Evolutionary conservation across 2,888 invertebrate genomes (phyloP), one percentile per base, ranked within the genome.

Genomic region (Archips xylosteana): DNA sequence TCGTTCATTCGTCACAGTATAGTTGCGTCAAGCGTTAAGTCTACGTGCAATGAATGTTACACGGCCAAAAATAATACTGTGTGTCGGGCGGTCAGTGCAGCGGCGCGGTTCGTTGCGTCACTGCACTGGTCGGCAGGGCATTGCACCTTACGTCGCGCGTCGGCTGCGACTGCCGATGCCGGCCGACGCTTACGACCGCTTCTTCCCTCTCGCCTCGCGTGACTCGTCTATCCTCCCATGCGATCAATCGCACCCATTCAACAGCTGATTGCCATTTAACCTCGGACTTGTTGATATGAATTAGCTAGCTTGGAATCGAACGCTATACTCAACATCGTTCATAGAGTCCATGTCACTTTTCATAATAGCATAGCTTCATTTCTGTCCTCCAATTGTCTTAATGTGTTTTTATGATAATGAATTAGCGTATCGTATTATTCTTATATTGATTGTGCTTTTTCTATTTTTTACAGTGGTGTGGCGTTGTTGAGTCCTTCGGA

Each of bases 401-500:
- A 23, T 23, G 23, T 23, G 23, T 39, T 39, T 6, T 39, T 39
- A 10, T 32, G 32, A 10, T 32, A 1, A 32, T 3, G 10, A 12
- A 57, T 32, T 12, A 8, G 12, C 12, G 57, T 57, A 34, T 4
- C 2, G 2, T 57, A 32, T 9, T 54, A 15, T 32, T 57, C 9
- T 10, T 32, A 57, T 32, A 32, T 57, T 57, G 32, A 57, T 5
- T 57, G 32, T 12, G 57, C 12, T 57, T 32, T 62, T 77, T 75
- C 49, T 85, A 80, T 87, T 85, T 84, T 78, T 96, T 96, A 45
- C 96, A 98, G 98, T 95, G 98, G 98, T 81, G 97, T 98, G 86
- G 97, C 97, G 87, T 96, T 96, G 87, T 92, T 97, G 87, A 97
- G 97, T 93, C 96, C 97, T 85, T 95, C 96, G 76, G 97, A 97